A percentile compares a stretch with the other conserved stretches of the same genome.
Evolutionary conservation across 1,140 invertebrate genomes (phyloP).

Genomic region (Leptoteleia sp.): DNA sequence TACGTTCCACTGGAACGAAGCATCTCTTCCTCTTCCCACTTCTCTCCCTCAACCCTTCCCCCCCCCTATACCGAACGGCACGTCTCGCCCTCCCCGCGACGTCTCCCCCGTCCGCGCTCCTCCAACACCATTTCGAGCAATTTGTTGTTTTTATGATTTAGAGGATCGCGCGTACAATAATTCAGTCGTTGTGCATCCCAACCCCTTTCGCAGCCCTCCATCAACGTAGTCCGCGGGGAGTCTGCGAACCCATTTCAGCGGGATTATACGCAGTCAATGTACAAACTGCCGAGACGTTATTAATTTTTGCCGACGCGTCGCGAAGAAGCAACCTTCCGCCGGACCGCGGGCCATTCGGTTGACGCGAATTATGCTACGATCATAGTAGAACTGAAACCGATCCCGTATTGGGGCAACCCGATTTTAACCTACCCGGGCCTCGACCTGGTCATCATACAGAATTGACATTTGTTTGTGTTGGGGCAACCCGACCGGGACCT

Average conservation of each 20-base stretch:
- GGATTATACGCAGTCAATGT: slow-evolving; percentile 65
- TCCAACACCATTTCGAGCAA: slow-evolving; percentile 59
- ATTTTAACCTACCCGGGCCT: too few relatives aligned
- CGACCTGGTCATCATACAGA: too few relatives aligned
- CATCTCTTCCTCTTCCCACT: slow-evolving; percentile 26
- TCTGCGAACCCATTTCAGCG: slow-evolving; percentile 55
- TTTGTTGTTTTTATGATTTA: slow-evolving; percentile 78
- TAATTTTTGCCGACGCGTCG: slow-evolving; percentile 66
- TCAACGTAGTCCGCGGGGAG: slow-evolving; percentile 71
- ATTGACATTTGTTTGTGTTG: too few relatives aligned
- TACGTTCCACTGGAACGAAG: slow-evolving; percentile 23
- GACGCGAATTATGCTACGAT: slow-evolving; percentile 7
- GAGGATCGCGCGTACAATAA: slow-evolving; percentile 71
- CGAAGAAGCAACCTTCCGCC: slow-evolving; percentile 19
- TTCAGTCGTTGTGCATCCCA: slow-evolving; percentile 70
- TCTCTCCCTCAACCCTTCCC: slow-evolving; percentile 10
- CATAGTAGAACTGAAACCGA: too few relatives aligned
- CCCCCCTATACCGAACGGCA: not conserved
- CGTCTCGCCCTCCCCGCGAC: not conserved
- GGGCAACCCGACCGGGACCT: too few relatives aligned
- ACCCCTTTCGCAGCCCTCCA: slow-evolving; percentile 67
- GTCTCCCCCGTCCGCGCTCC: slow-evolving; percentile 8
- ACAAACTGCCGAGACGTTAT: slow-evolving; percentile 67
- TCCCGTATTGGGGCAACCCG: too few relatives aligned
- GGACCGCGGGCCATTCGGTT: slow-evolving; percentile 14